phyloP scores from a whole-genome alignment of 1,140 invertebrate species.

The Hermatobates lingyangjiaoensis region DNA sequence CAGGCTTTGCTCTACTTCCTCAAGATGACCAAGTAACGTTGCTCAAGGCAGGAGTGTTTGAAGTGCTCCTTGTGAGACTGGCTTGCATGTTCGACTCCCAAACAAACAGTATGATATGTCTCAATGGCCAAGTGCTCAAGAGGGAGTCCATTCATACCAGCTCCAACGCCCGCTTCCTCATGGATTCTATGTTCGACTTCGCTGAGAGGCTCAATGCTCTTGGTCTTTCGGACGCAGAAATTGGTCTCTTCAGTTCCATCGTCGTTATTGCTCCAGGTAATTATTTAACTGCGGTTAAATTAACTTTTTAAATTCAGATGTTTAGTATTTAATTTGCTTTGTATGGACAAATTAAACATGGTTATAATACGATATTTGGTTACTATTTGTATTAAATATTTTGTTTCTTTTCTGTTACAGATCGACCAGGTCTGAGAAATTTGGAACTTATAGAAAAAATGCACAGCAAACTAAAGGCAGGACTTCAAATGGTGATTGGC shows the following conservation, averaged over 20 bases:
- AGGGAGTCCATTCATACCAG: slow-evolving; percentile 74
- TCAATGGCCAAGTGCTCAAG: slow-evolving; percentile 79
- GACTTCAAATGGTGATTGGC: slow-evolving; percentile 68
- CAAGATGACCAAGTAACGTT: slow-evolving; percentile 94
- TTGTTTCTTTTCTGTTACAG: slow-evolving; percentile 23
- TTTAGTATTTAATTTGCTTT: no score
- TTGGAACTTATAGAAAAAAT: slow-evolving; percentile 80
- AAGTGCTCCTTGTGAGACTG: slow-evolving; percentile 76
- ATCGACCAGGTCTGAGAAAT: slow-evolving; percentile 80
- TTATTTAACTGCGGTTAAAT: slow-evolving; percentile 8
- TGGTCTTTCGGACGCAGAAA: slow-evolving; percentile 74
- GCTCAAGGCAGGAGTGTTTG: slow-evolving; percentile 87
- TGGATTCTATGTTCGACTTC: slow-evolving; percentile 95
- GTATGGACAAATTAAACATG: no score
- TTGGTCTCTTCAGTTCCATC: slow-evolving; percentile 85
- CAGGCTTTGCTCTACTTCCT: slow-evolving; percentile 81
- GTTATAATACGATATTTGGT: slow-evolving; percentile 6
- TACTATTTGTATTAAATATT: slow-evolving; percentile 13
- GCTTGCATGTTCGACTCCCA: slow-evolving; percentile 83
- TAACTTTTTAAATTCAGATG: background rate
- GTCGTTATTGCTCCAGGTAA: slow-evolving; percentile 78
- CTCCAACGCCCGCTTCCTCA: slow-evolving; percentile 79
- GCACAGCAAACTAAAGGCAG: slow-evolving; percentile 68
- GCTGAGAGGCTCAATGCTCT: slow-evolving; percentile 82
- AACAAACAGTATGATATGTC: slow-evolving; percentile 76